A percentile compares a stretch with the other conserved stretches of the same genome.
These are phyloP conservation scores for Eumerus sabulonum DNA, from an alignment of 2,888 invertebrate genomes.

Conservation along the genomic window DNA sequence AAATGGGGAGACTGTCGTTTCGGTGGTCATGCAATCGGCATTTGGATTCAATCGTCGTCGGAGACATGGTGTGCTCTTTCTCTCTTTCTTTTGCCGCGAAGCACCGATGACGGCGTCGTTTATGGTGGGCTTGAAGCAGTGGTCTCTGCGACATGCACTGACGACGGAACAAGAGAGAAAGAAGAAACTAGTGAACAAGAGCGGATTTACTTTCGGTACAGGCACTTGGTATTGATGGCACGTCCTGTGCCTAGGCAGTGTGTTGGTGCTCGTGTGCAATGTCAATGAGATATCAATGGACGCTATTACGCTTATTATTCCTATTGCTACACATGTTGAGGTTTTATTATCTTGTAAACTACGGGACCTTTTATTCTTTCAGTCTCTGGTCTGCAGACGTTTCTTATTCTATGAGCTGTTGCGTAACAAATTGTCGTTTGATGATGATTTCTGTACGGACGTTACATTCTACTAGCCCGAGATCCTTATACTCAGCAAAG, in stretches of 20 bases:
- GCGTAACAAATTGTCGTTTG: no score
- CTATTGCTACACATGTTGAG: no score
- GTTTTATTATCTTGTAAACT: constrained; percentile 10
- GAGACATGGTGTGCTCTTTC: constrained; percentile 22
- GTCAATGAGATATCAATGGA: constrained; percentile 45
- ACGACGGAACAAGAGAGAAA: constrained; percentile 10
- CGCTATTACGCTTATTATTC: not conserved
- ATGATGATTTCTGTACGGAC: no score
- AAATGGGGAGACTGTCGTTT: constrained; percentile 56
- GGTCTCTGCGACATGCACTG: not conserved
- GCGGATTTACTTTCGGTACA: constrained; percentile 33
- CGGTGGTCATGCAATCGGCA: constrained; percentile 61
- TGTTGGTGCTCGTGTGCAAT: constrained; percentile 19
- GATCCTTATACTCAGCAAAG: no score
- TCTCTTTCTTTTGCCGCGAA: constrained; percentile 1
- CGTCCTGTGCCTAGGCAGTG: constrained; percentile 43
- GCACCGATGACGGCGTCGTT: not conserved
- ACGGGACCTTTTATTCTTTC: not conserved
- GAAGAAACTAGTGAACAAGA: constrained; percentile 34
- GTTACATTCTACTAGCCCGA: no score
- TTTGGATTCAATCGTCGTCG: constrained; percentile 34
- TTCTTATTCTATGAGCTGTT: no score
- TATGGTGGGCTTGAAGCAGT: not conserved
- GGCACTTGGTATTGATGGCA: constrained; percentile 52
- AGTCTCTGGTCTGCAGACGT: no score